phyloP scores from a whole-genome alignment of 2,888 invertebrate species.

The Campopleginae sp. region DNA sequence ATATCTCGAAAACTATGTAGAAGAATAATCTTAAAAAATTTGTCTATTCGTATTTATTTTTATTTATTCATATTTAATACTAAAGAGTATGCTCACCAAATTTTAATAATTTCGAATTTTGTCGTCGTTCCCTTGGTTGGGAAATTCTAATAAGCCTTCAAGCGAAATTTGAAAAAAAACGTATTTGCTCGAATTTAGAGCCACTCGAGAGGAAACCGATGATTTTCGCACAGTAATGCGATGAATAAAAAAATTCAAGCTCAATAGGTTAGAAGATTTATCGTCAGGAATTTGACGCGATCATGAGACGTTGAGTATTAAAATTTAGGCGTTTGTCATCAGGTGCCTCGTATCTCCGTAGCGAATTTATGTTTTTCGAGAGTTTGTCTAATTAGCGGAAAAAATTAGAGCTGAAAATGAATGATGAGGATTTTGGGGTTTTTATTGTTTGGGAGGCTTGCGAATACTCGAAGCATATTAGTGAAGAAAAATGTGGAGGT shows the following conservation, averaged over 20 bases:
- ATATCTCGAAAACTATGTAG: too few relatives aligned
- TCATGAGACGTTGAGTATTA: background rate
- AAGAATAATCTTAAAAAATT: too few relatives aligned
- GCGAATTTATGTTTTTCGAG: background rate
- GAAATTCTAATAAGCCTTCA: background rate
- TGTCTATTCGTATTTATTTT: too few relatives aligned
- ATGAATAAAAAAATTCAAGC: background rate
- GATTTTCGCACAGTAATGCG: background rate
- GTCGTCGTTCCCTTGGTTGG: too few relatives aligned
- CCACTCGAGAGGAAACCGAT: background rate
- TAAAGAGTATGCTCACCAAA: too few relatives aligned
- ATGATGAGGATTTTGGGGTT: background rate
- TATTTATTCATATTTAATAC: too few relatives aligned
- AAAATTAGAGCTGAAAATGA: too few relatives aligned
- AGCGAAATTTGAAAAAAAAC: background rate
- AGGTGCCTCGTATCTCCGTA: background rate
- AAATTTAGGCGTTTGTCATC: background rate
- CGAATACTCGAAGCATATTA: background rate
- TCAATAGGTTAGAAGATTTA: background rate
- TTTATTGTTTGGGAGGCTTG: background rate
- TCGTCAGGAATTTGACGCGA: background rate
- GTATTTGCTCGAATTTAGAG: background rate
- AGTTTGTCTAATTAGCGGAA: background rate
- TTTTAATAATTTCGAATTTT: too few relatives aligned
- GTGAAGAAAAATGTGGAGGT: background rate